These are phyloP conservation scores for Selene dorsalis DNA, from an alignment of 2,797 vertebrate genomes.

Conservation along the genomic window DNA sequence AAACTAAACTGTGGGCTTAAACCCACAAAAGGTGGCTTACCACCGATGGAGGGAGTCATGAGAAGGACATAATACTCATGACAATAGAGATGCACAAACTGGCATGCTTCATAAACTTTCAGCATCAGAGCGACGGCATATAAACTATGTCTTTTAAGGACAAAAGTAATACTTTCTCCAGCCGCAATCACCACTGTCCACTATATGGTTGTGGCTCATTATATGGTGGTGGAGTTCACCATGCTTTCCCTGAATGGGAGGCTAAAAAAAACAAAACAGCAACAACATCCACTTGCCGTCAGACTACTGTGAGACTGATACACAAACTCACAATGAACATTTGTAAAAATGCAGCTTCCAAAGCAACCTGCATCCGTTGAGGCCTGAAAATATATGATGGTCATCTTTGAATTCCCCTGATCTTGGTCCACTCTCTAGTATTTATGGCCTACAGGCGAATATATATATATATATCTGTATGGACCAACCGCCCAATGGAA, in stretches of 20 bases:
- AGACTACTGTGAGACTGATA: not conserved
- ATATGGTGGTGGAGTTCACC: not conserved
- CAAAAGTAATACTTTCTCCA: not conserved
- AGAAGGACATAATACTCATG: conserved; percentile 67
- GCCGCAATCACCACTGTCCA: not conserved
- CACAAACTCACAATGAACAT: not conserved
- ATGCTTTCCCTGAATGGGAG: not conserved
- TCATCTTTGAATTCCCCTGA: not conserved
- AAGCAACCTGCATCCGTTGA: not conserved
- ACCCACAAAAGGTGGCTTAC: conserved; percentile 80
- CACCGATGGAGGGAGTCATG: conserved; percentile 54
- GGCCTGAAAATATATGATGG: not conserved
- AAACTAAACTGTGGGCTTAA: conserved; percentile 77
- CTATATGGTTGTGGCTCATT: not conserved
- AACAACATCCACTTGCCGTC: not conserved
- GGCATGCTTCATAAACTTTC: conserved; percentile 53
- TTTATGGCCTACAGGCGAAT: not conserved
- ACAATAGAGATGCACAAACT: conserved; percentile 71
- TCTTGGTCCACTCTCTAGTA: not conserved
- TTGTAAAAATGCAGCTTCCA: conserved; percentile 5
- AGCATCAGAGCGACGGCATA: conserved; percentile 6
- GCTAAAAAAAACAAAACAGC: not conserved
- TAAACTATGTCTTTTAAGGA: not conserved
- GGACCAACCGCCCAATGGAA: conserved; percentile 10
- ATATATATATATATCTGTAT: not conserved